Percentiles rank a stretch among this genome's conserved stretches.
phyloP scores from a whole-genome alignment of 2,888 invertebrate species.

The Parnassius glacialis region DNA sequence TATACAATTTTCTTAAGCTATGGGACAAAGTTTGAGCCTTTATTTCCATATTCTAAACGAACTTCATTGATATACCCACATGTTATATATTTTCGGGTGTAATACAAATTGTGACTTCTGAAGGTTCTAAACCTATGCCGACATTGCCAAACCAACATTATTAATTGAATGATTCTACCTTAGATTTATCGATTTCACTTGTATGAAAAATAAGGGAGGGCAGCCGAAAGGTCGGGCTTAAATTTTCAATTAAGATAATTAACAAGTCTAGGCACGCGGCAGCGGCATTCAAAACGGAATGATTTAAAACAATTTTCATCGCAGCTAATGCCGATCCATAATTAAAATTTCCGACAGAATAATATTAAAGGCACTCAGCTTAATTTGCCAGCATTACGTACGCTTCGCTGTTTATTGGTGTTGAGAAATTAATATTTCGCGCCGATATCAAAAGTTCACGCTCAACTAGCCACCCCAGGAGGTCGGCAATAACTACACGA shows the following conservation, averaged over 20 bases:
- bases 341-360: slow-evolving; percentile 70
- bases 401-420: slow-evolving; percentile 72
- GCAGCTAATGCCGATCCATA: slow-evolving; percentile 56
- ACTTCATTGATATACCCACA: too few relatives aligned
- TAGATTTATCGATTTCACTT: slow-evolving; percentile 19
- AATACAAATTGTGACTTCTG: too few relatives aligned
- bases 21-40: too few relatives aligned
- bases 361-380: slow-evolving; percentile 73
- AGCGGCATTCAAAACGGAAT: slow-evolving; percentile 37
- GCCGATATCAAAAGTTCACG: slow-evolving; percentile 78
- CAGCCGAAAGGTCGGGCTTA: slow-evolving; percentile 21
- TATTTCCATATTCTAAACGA: too few relatives aligned
- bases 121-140: too few relatives aligned
- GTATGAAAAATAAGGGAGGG: slow-evolving; percentile 19
- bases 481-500: slow-evolving; percentile 67
- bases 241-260: slow-evolving; percentile 30
- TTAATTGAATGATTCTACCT: slow-evolving; percentile 11
- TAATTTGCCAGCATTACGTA: slow-evolving; percentile 76
- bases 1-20: too few relatives aligned
- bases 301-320: slow-evolving; percentile 46
- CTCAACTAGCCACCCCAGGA: slow-evolving; percentile 74
- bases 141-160: too few relatives aligned
- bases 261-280: slow-evolving; percentile 29
- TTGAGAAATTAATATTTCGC: slow-evolving; percentile 79
- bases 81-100: too few relatives aligned